phyloP scores from a whole-genome alignment of 2,797 vertebrate species.

The Ceryle rudis region DNA sequence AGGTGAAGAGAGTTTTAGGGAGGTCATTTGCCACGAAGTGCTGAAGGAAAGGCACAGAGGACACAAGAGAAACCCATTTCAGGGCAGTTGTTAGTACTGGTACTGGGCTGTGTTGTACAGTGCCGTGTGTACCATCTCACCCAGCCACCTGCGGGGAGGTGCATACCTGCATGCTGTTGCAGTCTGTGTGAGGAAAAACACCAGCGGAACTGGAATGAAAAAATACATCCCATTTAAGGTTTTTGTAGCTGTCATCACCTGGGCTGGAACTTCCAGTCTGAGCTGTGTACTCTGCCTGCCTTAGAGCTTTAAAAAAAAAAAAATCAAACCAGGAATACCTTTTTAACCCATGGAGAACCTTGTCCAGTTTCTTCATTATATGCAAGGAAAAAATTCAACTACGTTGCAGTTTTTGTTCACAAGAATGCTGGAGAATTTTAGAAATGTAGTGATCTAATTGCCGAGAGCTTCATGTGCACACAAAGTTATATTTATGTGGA shows the following conservation, averaged over 20 bases:
- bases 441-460: background rate
- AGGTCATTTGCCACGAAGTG: background rate
- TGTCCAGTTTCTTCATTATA: background rate
- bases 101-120: background rate
- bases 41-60: background rate
- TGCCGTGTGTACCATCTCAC: accelerated
- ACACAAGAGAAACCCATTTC: background rate
- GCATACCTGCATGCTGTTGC: accelerated
- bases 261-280: background rate
- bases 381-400: background rate
- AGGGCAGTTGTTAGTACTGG: background rate
- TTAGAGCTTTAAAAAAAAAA: background rate
- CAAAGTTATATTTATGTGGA: background rate
- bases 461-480: background rate
- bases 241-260: background rate
- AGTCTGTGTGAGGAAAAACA: background rate
- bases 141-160: background rate
- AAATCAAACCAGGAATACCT: accelerated
- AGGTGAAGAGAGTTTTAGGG: background rate
- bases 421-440: background rate
- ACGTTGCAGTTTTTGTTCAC: accelerated
- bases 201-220: background rate
- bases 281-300: background rate
- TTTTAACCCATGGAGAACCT: background rate
- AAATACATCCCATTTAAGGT: background rate